These are phyloP conservation scores for Hylyphantes graminicola DNA, from an alignment of 1,140 invertebrate species.

Conservation along the genomic window DNA sequence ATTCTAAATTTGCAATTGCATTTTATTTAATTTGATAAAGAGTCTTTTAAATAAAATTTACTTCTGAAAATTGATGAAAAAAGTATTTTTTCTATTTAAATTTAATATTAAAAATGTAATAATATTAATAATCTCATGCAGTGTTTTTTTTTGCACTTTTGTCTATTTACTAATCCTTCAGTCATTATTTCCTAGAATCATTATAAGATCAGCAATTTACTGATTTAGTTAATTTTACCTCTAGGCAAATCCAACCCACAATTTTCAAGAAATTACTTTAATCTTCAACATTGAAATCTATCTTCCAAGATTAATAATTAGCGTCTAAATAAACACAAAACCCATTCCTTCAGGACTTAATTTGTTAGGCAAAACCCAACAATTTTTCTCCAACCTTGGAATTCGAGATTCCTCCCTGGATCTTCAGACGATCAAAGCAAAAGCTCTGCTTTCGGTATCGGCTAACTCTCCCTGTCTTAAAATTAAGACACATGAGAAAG, in stretches of 20 bases:
- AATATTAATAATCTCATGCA: constrained; percentile 1
- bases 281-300: not conserved
- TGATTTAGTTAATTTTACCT: not conserved
- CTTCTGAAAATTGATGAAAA: no score
- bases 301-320: not conserved
- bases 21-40: no score
- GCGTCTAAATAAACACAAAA: not conserved
- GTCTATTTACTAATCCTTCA: not conserved
- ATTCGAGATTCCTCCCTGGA: not conserved
- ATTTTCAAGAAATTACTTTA: not conserved
- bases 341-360: not conserved
- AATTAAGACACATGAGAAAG: constrained; percentile 55
- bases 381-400: no score
- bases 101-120: not conserved
- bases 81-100: not conserved
- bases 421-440: not conserved
- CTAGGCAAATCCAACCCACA: not conserved
- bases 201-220: not conserved
- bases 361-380: not conserved
- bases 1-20: no score
- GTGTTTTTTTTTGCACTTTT: not conserved
- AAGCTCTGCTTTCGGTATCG: constrained; percentile 15
- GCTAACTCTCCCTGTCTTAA: constrained; percentile 28
- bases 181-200: not conserved
- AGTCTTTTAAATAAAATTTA: no score